Base-by-base conservation (phyloP, 2,113 vertebrate species). In the Gymnogyps californianus region DNA sequence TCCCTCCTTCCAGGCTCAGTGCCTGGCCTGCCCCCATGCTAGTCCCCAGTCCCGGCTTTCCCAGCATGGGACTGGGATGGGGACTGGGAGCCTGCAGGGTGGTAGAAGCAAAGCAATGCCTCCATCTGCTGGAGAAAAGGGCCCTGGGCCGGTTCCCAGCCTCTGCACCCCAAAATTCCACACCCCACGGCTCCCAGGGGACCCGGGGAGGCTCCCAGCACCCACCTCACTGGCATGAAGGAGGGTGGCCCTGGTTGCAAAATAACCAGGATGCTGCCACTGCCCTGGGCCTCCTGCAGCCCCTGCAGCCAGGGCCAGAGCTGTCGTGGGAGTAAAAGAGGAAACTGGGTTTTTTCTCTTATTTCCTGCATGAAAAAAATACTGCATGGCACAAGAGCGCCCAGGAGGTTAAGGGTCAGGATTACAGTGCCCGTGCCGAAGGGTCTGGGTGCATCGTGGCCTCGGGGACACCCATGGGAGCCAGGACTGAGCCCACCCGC, bases 141-240 rank as follows among this genome's bases (percentile, higher is more conserved):
- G 11, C 47, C 40, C 82, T 5, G 83, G 16, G 59, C 42, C 3
- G 0, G 18, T 54, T 58, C 38, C 46, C 71, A 51, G 58, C 29
- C 31, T 31, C 49, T 32, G 15, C 49, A 29, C 44, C 61, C 66
- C 16, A 0, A 13, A 55, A 44, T 38, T 29, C 26, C 52, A 16
- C 4, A 32, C 34, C 28, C 40, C 11, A 0, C 24, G 3, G 2
- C 7, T 24, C 29, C 46, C 21, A 4, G 1, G n/a, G 16, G 28
- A 58, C 22, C 25, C 1, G 0, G 29, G n/a, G 22, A 5, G 16
- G 40, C 13, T 92, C 61, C 59, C 6, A 0, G 38, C 10, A 4
- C 34, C 42, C 38, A 0, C 13, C 52, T 36, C 79, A 9, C 1
- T 4, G 5, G 13, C 66, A 16, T 6, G 0, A 4, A 66, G 40